Evolutionary conservation across 64 coral and sea anemone species (phyloP), one percentile per base, ranked within the genome.

Genomic region (Astreopora myriophthalma): DNA sequence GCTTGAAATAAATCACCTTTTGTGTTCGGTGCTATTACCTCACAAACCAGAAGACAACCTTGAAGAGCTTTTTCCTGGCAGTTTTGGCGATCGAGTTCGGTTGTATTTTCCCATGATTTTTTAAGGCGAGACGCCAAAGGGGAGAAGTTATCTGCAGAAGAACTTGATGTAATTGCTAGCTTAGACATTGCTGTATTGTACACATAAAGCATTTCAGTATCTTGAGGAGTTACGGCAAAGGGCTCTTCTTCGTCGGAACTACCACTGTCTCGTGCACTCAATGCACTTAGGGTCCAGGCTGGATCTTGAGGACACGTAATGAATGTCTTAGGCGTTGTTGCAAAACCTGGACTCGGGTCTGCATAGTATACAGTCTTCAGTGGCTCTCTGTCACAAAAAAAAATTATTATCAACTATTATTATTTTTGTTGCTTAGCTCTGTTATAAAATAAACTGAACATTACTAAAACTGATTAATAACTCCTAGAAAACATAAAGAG

Each of bases 1-100:
- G 60, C 37, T 16, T 93, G 32, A 79, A 80, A 80, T 78, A 87
- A 74, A 19, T 88, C 65, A 57, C 55, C 75, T 7, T 14, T 62
- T 52, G 91, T 36, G 49, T 94, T 89, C 60, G 92, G 92, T 22
- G 68, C 92, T 40, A 94, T 16, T 48, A 84, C 73, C 9, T 74
- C 92, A 69, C 86, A 94, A 35, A 94, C 69, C 14, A 89, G 19
- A 58, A 86, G 60, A 34, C 92, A 94, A 79, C 84, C 91, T 69
- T 87, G 19, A 20, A 48, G 25, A 78, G 70, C 90, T 62, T 86
- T 85, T 49, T 76, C n/a, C 13, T 31, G 37, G 39, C 76, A 48
- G 25, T 75, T 72, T 48, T 74, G 31, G n/a, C 39, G 69, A 28
- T 86, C 60, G 31, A 32, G 33, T 48, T 76, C 39, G 26, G 69